These are phyloP conservation scores for Sander lucioperca DNA, from an alignment of 2,113 vertebrate genomes.

Conservation along the genomic window DNA sequence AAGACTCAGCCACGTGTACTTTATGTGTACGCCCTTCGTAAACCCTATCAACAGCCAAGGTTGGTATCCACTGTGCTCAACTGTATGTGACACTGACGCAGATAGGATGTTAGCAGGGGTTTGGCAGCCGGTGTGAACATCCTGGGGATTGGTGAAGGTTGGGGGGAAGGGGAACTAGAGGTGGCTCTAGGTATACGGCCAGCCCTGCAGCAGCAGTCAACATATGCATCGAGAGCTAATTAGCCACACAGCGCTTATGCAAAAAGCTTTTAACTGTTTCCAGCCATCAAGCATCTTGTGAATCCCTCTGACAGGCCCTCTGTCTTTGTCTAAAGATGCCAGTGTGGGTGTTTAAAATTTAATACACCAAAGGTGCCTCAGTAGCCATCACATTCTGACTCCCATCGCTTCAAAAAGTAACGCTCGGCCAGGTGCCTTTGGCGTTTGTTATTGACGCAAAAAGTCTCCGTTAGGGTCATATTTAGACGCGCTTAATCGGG, in stretches of 20 bases:
- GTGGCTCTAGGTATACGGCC: constrained; percentile 20
- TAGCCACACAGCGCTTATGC: constrained; percentile 43
- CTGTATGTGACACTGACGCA: constrained; percentile 37
- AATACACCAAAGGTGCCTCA: constrained; percentile 45
- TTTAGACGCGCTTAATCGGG: too few species aligned
- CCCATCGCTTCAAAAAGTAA: too few species aligned
- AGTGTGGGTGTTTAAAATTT: constrained; percentile 61
- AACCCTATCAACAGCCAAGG: constrained; percentile 1
- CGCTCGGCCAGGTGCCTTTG: too few species aligned
- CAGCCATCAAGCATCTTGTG: constrained; percentile 48
- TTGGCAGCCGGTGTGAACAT: constrained; percentile 41
- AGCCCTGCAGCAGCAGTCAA: constrained; percentile 29
- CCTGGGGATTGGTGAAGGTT: constrained; percentile 19
- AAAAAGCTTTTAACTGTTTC: constrained; percentile 58
- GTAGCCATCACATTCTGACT: too few species aligned
- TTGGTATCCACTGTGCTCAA: not conserved
- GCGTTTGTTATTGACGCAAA: too few species aligned
- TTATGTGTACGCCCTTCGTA: constrained; percentile 18
- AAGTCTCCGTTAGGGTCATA: too few species aligned
- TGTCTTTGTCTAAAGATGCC: constrained; percentile 52
- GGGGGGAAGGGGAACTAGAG: constrained; percentile 4
- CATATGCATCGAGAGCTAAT: constrained; percentile 53
- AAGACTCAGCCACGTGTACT: not conserved
- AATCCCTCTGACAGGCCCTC: constrained; percentile 56
- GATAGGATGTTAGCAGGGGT: constrained; percentile 30